Conservation (phyloP, 2,797 vertebrate species). For the Pangasius sanitwongsei region DNA sequence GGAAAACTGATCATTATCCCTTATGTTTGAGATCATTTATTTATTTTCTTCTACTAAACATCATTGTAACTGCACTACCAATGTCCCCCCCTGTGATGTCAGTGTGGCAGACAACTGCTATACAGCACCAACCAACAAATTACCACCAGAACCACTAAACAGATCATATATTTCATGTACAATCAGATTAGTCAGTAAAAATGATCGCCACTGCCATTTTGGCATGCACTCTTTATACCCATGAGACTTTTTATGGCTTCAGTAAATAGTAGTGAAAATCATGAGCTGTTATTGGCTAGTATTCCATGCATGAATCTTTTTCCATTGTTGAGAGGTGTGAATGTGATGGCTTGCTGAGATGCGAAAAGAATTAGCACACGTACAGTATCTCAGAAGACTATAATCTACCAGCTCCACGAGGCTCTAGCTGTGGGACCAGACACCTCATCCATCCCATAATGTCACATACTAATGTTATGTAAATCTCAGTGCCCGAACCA, state of each 20-base stretch:
- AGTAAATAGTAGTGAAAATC: slow-evolving; percentile 12
- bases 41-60: not conserved
- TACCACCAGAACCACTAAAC: not conserved
- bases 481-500: slow-evolving; percentile 35
- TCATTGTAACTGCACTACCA: not conserved
- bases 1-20: not conserved
- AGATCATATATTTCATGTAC: slow-evolving; percentile 12
- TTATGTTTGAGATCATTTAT: not conserved
- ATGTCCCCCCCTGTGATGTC: not conserved
- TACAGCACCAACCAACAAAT: not conserved
- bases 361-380: slow-evolving; percentile 11
- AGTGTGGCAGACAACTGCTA: not conserved
- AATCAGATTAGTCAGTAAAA: slow-evolving; percentile 14
- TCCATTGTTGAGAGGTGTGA: slow-evolving; percentile 41
- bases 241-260: not conserved
- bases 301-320: slow-evolving; percentile 23
- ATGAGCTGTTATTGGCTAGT: slow-evolving; percentile 13
- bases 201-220: slow-evolving; percentile 16
- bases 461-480: slow-evolving; percentile 28
- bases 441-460: slow-evolving; percentile 4
- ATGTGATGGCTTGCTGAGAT: slow-evolving; percentile 46
- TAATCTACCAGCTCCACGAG: slow-evolving; percentile 7
- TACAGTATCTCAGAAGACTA: slow-evolving; percentile 11
- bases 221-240: slow-evolving; percentile 26
- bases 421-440: slow-evolving; percentile 15